Evolutionary conservation across 2,888 invertebrate genomes (phyloP).

Genomic region (Cacoxenus indagator): DNA sequence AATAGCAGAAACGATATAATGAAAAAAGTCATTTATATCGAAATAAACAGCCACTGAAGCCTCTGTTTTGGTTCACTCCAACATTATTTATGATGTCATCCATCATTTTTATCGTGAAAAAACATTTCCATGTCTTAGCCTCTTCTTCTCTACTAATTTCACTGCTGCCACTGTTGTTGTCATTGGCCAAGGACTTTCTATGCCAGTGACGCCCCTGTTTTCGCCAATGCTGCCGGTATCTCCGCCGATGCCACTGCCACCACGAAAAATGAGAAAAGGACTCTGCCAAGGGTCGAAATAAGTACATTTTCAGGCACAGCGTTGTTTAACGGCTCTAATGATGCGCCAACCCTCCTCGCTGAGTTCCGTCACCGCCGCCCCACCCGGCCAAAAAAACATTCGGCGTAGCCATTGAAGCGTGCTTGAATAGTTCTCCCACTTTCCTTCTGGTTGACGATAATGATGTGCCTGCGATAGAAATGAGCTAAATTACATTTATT

Average conservation of each 20-base stretch:
- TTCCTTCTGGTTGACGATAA: constrained; percentile 47
- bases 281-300: constrained; percentile 49
- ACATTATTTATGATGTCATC: constrained; percentile 71
- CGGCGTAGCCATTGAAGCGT: constrained; percentile 56
- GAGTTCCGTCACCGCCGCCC: not conserved
- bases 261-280: constrained; percentile 59
- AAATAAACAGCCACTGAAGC: constrained; percentile 71
- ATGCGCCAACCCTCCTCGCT: constrained; percentile 56
- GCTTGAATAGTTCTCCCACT: constrained; percentile 34
- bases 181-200: constrained; percentile 68
- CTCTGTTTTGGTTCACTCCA: constrained; percentile 69
- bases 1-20: constrained; percentile 32
- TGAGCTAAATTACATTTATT: not conserved
- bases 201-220: constrained; percentile 50
- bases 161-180: constrained; percentile 49
- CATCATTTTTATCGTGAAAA: constrained; percentile 72
- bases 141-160: constrained; percentile 31
- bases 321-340: constrained; percentile 62
- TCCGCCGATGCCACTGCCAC: constrained; percentile 37
- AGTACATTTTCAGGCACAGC: constrained; percentile 54
- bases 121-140: constrained; percentile 68
- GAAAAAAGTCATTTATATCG: constrained; percentile 66
- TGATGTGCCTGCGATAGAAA: constrained; percentile 55
- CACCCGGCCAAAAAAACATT: too few relatives aligned
- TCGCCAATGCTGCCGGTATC: constrained; percentile 21